Percentiles rank a stretch among this genome's conserved stretches.
Conservation (phyloP, 2,797 vertebrate genomes). For the Takifugu rubripes region DNA sequence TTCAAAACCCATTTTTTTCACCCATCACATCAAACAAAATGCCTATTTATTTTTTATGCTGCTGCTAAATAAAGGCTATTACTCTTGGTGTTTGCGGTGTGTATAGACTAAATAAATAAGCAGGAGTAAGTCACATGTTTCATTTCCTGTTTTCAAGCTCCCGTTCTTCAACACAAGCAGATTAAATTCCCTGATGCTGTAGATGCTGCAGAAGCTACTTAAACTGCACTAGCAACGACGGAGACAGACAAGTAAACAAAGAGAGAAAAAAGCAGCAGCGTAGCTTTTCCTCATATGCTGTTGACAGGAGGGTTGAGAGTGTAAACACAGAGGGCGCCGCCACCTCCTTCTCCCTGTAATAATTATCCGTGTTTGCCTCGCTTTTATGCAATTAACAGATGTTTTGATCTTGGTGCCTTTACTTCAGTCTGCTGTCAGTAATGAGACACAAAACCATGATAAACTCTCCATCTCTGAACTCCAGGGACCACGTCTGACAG, state of each 20-base stretch:
- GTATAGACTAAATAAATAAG: too few relatives aligned
- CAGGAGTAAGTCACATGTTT: too few relatives aligned
- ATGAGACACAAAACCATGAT: slow-evolving; percentile 56
- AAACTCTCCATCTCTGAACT: slow-evolving; percentile 50
- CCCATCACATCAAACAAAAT: too few relatives aligned
- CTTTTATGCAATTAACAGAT: slow-evolving; percentile 70
- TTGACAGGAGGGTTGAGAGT: slow-evolving; percentile 54
- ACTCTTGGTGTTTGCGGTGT: too few relatives aligned
- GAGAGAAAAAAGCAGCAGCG: slow-evolving; percentile 10
- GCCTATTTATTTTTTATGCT: too few relatives aligned
- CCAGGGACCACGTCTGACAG: slow-evolving; percentile 57
- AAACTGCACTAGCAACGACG: slow-evolving; percentile 12
- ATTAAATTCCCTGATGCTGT: neutral
- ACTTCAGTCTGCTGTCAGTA: slow-evolving; percentile 64
- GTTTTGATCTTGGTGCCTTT: slow-evolving; percentile 60
- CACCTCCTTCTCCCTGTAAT: slow-evolving; percentile 51
- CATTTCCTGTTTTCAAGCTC: too few relatives aligned
- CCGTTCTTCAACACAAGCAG: too few relatives aligned
- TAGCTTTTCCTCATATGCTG: slow-evolving; percentile 34
- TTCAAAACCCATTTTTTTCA: too few relatives aligned
- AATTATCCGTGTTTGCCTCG: slow-evolving; percentile 63
- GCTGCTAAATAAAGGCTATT: too few relatives aligned
- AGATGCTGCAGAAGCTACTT: neutral
- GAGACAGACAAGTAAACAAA: slow-evolving; percentile 32
- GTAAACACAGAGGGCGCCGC: slow-evolving; percentile 51